Percentiles rank a stretch among this genome's conserved stretches.
Evolutionary conservation across 2,888 invertebrate genomes (phyloP).

Genomic region (Heliconius hortense): DNA sequence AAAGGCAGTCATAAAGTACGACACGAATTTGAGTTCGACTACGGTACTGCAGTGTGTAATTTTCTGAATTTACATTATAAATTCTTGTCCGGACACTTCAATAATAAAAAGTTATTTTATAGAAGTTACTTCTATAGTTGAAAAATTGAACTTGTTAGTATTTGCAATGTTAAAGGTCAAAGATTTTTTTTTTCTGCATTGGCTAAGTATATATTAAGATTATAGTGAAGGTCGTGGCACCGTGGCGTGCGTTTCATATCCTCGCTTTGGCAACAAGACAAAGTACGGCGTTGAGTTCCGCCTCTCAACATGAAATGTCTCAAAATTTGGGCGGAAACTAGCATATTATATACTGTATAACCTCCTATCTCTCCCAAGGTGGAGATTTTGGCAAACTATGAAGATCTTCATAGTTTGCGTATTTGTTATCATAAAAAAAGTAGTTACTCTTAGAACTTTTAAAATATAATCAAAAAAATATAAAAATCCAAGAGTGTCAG

Average conservation of each 20-base stretch:
- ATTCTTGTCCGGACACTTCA: conserved; percentile 23
- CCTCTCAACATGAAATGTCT: neutral
- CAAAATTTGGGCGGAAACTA: neutral
- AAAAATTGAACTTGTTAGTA: neutral
- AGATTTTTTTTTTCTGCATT: neutral
- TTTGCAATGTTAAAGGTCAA: neutral
- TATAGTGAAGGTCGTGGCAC: too few relatives aligned
- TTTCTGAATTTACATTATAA: conserved; percentile 26
- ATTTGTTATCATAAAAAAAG: too few relatives aligned
- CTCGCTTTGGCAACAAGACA: neutral
- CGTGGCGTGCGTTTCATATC: neutral
- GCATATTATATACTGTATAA: too few relatives aligned
- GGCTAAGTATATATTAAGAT: too few relatives aligned
- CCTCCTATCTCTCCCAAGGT: too few relatives aligned
- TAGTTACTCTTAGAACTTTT: neutral
- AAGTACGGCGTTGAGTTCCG: neutral
- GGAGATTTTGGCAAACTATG: too few relatives aligned
- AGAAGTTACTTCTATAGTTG: neutral
- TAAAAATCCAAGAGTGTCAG: neutral
- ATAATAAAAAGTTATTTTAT: conserved; percentile 16
- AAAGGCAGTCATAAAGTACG: conserved; percentile 9
- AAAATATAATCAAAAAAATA: neutral
- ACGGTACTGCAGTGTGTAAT: conserved; percentile 25
- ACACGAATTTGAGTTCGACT: conserved; percentile 22
- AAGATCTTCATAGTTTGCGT: too few relatives aligned